phyloP scores from a whole-genome alignment of 2,113 vertebrate species.

The Myxocyprinus asiaticus region DNA sequence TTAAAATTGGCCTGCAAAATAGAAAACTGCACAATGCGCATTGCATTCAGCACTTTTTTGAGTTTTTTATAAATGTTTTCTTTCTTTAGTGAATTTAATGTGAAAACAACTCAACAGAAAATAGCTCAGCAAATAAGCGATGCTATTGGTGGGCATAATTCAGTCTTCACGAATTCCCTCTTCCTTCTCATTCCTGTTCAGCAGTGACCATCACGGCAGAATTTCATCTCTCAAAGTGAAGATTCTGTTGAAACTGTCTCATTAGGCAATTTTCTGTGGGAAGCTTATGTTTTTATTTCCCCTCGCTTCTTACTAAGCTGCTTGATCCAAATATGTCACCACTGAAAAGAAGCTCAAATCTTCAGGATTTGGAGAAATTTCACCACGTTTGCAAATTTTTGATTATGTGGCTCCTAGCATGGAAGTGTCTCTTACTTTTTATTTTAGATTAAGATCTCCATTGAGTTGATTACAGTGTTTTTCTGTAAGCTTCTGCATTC shows the following conservation, averaged over 20 bases:
- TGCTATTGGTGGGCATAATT: too few species aligned
- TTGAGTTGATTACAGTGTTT: constrained; percentile 43
- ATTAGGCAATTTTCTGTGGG: constrained; percentile 11
- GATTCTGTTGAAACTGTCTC: constrained; percentile 9
- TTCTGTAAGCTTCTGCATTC: background rate
- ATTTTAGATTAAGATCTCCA: constrained; percentile 62
- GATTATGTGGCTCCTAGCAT: constrained; percentile 45
- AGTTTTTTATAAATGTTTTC: too few species aligned
- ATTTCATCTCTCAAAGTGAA: background rate
- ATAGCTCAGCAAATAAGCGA: too few species aligned
- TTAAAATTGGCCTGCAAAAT: too few species aligned
- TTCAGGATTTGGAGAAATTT: constrained; percentile 63
- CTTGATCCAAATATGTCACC: constrained; percentile 65
- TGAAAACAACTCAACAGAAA: too few species aligned
- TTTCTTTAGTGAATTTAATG: too few species aligned
- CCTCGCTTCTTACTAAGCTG: constrained; percentile 45
- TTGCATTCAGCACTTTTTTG: too few species aligned
- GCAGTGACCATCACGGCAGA: background rate
- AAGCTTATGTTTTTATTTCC: constrained; percentile 2
- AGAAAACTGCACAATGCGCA: too few species aligned
- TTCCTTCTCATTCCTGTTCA: too few species aligned
- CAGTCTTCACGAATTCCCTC: too few species aligned
- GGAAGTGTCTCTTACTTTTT: constrained; percentile 24
- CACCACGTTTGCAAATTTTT: constrained; percentile 55
- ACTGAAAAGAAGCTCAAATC: constrained; percentile 59